Percentiles rank a stretch among this genome's conserved stretches.
Evolutionary conservation across 2,888 invertebrate species (phyloP).

Genomic region (Tanytarsus gracilentus): DNA sequence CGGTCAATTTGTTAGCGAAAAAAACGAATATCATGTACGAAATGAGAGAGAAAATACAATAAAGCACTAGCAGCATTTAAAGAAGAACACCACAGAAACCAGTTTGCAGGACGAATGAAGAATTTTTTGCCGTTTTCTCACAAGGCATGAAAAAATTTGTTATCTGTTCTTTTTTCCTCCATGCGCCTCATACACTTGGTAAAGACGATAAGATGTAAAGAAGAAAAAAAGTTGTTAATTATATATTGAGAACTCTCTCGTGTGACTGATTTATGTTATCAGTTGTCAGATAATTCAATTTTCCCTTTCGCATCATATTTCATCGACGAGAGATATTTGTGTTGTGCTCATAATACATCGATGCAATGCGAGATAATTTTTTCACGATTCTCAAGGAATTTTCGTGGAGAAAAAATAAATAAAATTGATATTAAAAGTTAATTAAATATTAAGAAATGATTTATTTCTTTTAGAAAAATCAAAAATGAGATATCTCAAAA

Average conservation of each 20-base stretch:
- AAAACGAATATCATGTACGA: neutral
- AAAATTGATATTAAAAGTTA: no score
- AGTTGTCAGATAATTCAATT: conserved; percentile 10
- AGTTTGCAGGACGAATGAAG: conserved; percentile 3
- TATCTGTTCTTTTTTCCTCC: neutral
- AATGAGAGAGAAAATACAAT: neutral
- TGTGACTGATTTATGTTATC: conserved; percentile 14
- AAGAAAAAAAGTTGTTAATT: conserved; percentile 3
- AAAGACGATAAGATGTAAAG: neutral
- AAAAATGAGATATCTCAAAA: no score
- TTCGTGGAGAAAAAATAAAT: no score
- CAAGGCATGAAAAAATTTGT: neutral
- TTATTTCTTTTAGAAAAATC: no score
- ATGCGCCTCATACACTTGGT: neutral
- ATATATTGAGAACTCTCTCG: neutral
- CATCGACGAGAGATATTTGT: no score
- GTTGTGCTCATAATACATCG: no score
- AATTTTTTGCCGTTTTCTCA: conserved; percentile 1
- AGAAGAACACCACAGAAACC: conserved; percentile 1
- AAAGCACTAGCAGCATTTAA: conserved; percentile 1
- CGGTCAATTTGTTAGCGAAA: neutral
- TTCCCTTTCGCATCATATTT: neutral
- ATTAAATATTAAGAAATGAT: no score
- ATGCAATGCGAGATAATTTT: neutral
- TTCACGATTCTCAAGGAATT: no score